phyloP scores from a whole-genome alignment of 2,113 vertebrate species.

The Oryzias celebensis region DNA sequence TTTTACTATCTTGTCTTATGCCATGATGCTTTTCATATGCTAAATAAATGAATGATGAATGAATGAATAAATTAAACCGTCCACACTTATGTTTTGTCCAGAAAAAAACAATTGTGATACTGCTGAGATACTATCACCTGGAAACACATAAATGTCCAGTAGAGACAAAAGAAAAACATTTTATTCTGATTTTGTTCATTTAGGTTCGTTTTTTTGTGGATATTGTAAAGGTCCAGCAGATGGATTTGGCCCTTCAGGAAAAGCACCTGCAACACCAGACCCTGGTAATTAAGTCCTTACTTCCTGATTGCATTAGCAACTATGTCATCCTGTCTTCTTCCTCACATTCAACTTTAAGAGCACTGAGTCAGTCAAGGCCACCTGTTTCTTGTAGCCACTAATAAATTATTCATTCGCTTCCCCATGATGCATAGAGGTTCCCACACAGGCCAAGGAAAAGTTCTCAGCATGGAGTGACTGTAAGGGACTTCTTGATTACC shows the following conservation, averaged over 20 bases:
- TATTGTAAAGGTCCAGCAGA: neutral
- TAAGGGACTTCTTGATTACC: slow-evolving; percentile 1
- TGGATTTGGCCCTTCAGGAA: slow-evolving; percentile 4
- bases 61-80: no score
- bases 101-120: no score
- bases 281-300: slow-evolving; percentile 18
- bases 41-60: no score
- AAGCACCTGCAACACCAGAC: slow-evolving; percentile 19
- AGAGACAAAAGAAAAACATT: neutral
- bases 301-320: slow-evolving; percentile 17
- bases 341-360: slow-evolving; percentile 42
- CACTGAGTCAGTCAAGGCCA: slow-evolving; percentile 53
- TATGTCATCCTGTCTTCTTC: slow-evolving; percentile 33
- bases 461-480: neutral
- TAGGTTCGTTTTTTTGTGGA: neutral
- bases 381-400: slow-evolving; percentile 50
- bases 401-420: slow-evolving; percentile 42
- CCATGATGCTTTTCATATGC: no score
- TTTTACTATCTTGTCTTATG: no score
- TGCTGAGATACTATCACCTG: no score
- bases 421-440: slow-evolving; percentile 23
- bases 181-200: neutral
- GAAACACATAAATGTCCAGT: no score
- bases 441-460: slow-evolving; percentile 23
- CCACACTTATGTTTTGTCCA: no score